These are phyloP conservation scores for Pheosia gnoma DNA, from an alignment of 2,888 invertebrate genomes.

Conservation along the genomic window DNA sequence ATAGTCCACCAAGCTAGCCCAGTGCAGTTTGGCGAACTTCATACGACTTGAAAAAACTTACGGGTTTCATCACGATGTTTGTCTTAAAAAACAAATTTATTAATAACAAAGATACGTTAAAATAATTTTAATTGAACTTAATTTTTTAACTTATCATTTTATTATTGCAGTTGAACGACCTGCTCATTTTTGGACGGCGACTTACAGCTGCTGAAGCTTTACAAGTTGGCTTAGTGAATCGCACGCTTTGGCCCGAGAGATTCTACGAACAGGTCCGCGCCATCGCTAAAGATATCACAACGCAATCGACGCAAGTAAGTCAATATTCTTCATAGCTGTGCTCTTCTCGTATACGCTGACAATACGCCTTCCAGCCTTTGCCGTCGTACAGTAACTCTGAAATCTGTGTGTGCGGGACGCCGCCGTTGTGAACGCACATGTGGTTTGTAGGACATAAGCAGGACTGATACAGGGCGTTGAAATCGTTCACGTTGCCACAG, in stretches of 20 bases:
- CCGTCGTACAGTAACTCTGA: constrained; percentile 84
- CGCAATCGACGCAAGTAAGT: constrained; percentile 89
- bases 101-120: too few relatives aligned
- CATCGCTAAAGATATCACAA: constrained; percentile 87
- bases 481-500: constrained; percentile 86
- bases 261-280: constrained; percentile 90
- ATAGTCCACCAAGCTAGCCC: too few relatives aligned
- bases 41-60: too few relatives aligned
- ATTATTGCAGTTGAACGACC: constrained; percentile 61
- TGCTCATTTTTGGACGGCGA: constrained; percentile 86
- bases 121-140: too few relatives aligned
- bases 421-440: constrained; percentile 82
- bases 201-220: constrained; percentile 92
- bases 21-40: too few relatives aligned
- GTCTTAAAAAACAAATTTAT: too few relatives aligned
- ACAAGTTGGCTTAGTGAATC: constrained; percentile 90
- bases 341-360: constrained; percentile 64
- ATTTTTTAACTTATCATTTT: too few relatives aligned
- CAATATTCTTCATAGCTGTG: constrained; percentile 63
- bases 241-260: constrained; percentile 90
- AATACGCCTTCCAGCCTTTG: constrained; percentile 82
- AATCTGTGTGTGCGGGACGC: constrained; percentile 67
- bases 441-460: constrained; percentile 85
- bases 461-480: constrained; percentile 85
- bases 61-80: too few relatives aligned